Conservation (phyloP, 2,797 vertebrate species). For the Takifugu rubripes region DNA sequence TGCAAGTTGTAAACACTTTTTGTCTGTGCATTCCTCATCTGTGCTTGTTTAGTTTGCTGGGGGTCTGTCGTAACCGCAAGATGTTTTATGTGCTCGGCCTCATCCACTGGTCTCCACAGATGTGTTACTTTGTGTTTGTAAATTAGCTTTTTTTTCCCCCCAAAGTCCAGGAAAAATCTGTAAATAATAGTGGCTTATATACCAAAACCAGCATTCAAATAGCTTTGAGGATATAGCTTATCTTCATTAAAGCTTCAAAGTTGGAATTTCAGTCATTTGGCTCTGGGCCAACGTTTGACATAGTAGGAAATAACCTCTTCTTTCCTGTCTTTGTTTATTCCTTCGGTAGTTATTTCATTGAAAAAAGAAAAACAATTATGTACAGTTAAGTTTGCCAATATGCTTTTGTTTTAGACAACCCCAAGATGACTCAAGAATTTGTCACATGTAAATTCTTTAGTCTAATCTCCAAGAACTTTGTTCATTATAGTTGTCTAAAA, state of each 20-base stretch:
- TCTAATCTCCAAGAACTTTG: too few species aligned
- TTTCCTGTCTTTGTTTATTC: slow-evolving; percentile 36
- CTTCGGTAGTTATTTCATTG: slow-evolving; percentile 11
- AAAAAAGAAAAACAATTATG: slow-evolving; percentile 4
- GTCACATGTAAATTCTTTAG: too few species aligned
- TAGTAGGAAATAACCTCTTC: slow-evolving; percentile 36
- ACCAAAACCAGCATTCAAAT: slow-evolving; percentile 68
- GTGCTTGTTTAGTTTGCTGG: slow-evolving; percentile 80
- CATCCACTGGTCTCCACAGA: slow-evolving; percentile 68
- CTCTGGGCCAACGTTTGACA: slow-evolving; percentile 53
- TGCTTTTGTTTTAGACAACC: neutral
- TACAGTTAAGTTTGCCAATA: neutral
- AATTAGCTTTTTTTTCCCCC: slow-evolving; percentile 67
- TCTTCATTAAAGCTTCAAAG: slow-evolving; percentile 80
- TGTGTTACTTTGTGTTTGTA: slow-evolving; percentile 65
- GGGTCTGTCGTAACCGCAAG: slow-evolving; percentile 78
- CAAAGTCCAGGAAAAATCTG: slow-evolving; percentile 67
- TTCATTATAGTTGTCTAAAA: too few species aligned
- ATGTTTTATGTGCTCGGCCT: slow-evolving; percentile 71
- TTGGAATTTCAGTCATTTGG: slow-evolving; percentile 71
- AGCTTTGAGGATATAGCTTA: slow-evolving; percentile 69
- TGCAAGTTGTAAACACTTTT: slow-evolving; percentile 77
- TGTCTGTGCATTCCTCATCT: slow-evolving; percentile 80
- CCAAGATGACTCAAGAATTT: neutral
- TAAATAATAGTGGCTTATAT: slow-evolving; percentile 77